Base-by-base conservation (phyloP, 2,113 vertebrate species). In the Verasper variegatus region DNA sequence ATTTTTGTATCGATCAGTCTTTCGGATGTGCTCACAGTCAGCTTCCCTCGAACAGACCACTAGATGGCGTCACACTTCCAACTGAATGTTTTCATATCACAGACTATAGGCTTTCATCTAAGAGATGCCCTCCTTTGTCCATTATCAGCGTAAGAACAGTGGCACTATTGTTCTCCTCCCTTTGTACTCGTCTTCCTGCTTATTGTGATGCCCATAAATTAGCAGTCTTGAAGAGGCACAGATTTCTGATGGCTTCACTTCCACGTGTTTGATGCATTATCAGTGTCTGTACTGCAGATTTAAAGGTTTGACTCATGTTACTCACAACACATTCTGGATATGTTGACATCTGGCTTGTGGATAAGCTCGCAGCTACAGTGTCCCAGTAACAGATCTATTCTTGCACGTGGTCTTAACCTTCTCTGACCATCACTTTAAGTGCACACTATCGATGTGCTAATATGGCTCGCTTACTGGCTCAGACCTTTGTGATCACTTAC, bases 121-220 rank as follows among this genome's bases (percentile, higher is more conserved):
- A 31, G 51, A 1, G 24, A 37, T 80, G 71, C 75, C 82, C 80
- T 69, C 81, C 78, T 84, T 71, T 79, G 69, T 83, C 81, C 76
- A 88, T 90, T 89, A 85, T 91, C 76, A 71, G 64, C 23, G 71
- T 9, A 23, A 23, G 77, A 81, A 91, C 82, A 92, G 71, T 71
- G 49, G 63, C 24, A 56, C 78, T 70, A 79, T 90, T 89, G 85
- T 91, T 63, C 62, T 70, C 42, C 63, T 65, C 23, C 31, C 37
- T 86, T 86, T 87, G 78, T 85, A 13, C 57, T 81, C 58, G 12
- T 74, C 66, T 18, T 80, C 82, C 47, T 76, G n/a, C 31, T 64
- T 62, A 68, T 83, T 81, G 57, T 69, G 49, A 17, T 63, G 26
- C 49, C 15, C 76, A 74, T 85, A 58, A 76, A 84, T 91, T 74